Evolutionary conservation across 2,797 vertebrate genomes (phyloP).

Genomic region (Tapirus indicus): DNA sequence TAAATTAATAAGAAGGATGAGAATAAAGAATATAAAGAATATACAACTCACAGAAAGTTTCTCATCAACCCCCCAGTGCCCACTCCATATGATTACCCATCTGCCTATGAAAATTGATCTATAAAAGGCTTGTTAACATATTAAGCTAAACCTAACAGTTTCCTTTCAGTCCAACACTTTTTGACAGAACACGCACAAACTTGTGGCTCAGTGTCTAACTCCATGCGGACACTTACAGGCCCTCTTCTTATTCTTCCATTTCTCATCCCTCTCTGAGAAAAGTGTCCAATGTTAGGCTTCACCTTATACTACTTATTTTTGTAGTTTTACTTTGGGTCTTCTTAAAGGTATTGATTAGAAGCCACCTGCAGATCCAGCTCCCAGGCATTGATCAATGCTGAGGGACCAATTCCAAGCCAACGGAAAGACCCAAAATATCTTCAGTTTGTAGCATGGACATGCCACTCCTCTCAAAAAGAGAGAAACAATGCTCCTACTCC

Average conservation of each 20-base stretch:
- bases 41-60: slow-evolving; percentile 49
- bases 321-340: slow-evolving; percentile 34
- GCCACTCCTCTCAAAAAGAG: slow-evolving; percentile 10
- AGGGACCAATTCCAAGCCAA: slow-evolving; percentile 31
- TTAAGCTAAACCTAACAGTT: neutral
- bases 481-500: slow-evolving; percentile 36
- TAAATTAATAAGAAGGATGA: neutral
- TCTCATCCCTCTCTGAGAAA: neutral
- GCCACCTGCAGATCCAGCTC: slow-evolving; percentile 44
- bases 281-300: neutral
- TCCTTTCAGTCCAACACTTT: neutral
- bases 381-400: neutral
- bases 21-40: neutral
- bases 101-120: neutral
- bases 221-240: neutral
- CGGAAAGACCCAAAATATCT: neutral
- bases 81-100: neutral
- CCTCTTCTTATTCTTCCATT: neutral
- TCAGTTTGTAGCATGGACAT: slow-evolving; percentile 38
- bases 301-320: neutral
- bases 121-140: neutral
- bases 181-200: neutral
- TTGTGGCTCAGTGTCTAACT: neutral
- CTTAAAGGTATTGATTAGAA: slow-evolving; percentile 49
- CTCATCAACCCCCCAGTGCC: neutral